phyloP scores from a whole-genome alignment of 2,113 vertebrate species.

The Mesocricetus auratus region DNA sequence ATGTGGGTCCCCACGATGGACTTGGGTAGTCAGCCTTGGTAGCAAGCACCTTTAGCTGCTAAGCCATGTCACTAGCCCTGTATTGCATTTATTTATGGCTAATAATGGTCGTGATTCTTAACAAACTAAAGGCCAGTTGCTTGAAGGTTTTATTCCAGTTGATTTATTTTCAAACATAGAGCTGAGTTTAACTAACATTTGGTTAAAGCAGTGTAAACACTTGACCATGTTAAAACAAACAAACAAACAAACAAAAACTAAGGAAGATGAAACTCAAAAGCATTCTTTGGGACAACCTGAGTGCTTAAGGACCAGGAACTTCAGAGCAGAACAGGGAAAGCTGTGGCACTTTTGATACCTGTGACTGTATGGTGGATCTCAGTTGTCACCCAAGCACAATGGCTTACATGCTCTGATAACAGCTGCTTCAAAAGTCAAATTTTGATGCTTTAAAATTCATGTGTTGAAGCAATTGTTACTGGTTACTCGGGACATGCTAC shows the following conservation, averaged over 20 bases:
- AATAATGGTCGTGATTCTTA: background rate
- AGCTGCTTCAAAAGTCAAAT: background rate
- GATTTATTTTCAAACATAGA: conserved; percentile 10
- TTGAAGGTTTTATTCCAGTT: conserved; percentile 34
- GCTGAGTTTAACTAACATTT: conserved; percentile 58
- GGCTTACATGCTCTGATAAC: background rate
- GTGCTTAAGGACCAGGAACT: conserved; percentile 11
- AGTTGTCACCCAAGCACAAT: background rate
- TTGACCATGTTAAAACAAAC: background rate
- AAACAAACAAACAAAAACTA: background rate
- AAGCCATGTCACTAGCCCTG: no score
- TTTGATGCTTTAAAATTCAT: background rate
- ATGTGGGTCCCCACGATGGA: no score
- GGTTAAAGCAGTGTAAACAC: conserved; percentile 22
- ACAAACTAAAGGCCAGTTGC: background rate
- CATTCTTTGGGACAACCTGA: background rate
- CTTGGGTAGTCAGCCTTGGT: no score
- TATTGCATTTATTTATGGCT: conserved; percentile 31
- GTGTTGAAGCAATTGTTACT: rapidly evolving
- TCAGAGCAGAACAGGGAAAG: background rate
- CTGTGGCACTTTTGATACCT: background rate
- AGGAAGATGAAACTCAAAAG: conserved; percentile 26
- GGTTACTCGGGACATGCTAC: background rate
- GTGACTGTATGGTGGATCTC: background rate
- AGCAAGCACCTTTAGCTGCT: background rate